Base-by-base conservation (phyloP, 2,888 invertebrate species). In the Lasioglossum vierecki region DNA sequence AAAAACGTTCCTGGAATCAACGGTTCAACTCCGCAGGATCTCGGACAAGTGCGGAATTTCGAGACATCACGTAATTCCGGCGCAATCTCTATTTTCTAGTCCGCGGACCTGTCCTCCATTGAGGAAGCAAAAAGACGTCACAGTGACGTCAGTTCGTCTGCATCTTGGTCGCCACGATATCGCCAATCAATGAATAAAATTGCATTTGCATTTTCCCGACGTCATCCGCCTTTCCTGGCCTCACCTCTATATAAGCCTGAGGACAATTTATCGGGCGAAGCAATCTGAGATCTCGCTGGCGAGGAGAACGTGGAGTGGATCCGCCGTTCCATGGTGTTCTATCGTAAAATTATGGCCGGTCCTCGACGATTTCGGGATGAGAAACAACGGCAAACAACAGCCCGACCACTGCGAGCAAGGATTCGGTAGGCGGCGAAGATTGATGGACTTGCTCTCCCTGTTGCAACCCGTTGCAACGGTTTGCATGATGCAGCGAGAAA, bases 151-250 rank as follows among this genome's bases (percentile, higher is more conserved):
- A 83, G 73, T 76, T 84, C 86, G 78, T 88, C 86, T 80, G 82
- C 83, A 84, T 89, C 87, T 88, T 72, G 81, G 91, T 91, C 85
- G 90, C 85, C 88, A 89, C 91, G 90, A 87, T 90, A 83, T 92
- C 91, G 90, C 87, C 91, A 91, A 93, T 93, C 93, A 92, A 91
- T 90, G 91, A 91, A 91, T 89, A 90, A 90, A 92, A 93, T 92
- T 90, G 91, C 89, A 92, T 93, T 92, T 93, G 91, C 91, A 91
- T 92, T 87, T 78, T 41, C 63, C 57, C n/a, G 35, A 76, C 78
- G 63, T 80, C 82, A 79, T 83, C 75, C 76, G 68, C 41, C 73
- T 63, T 46, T n/a, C n/a, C 15, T 18, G 60, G 75, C 63, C 71
- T 73, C 57, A n/a, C 44, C 70, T 66, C 75, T 73, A 72, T 81